Evolutionary conservation across 2,888 invertebrate species (phyloP).

Genomic region (Thereva nobilitata): DNA sequence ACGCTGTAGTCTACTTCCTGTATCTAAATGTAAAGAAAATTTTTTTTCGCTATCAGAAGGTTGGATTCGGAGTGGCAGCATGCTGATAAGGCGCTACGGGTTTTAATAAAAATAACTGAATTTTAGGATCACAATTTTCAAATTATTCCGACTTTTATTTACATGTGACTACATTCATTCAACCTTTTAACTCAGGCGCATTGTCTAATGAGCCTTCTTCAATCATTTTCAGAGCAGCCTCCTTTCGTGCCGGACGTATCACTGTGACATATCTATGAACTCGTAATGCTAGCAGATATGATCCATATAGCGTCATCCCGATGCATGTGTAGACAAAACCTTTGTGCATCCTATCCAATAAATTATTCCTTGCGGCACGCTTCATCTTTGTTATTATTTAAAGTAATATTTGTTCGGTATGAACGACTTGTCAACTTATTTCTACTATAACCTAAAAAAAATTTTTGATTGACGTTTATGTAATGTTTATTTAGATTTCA

Average conservation of each 20-base stretch:
- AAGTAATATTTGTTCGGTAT: constrained; percentile 46
- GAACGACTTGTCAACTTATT: no score
- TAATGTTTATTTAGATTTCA: no score
- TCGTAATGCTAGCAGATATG: constrained; percentile 58
- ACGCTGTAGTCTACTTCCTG: no score
- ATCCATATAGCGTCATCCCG: constrained; percentile 62
- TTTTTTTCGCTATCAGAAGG: no score
- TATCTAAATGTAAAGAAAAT: no score
- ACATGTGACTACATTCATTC: background rate
- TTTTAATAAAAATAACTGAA: no score
- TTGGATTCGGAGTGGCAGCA: no score
- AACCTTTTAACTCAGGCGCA: constrained; percentile 52
- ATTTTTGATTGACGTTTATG: no score
- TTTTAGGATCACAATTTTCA: background rate
- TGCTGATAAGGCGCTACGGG: background rate
- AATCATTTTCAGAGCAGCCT: constrained; percentile 58
- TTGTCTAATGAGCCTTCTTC: constrained; percentile 59
- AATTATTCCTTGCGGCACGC: constrained; percentile 51
- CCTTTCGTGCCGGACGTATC: constrained; percentile 58
- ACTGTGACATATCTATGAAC: constrained; percentile 61
- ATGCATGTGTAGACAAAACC: constrained; percentile 63
- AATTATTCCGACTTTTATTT: background rate
- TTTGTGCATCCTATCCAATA: constrained; percentile 62
- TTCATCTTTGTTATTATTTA: constrained; percentile 50
- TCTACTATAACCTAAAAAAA: no score